Percentiles rank a stretch among this genome's conserved stretches.
Evolutionary conservation across 2,888 invertebrate species (phyloP).

Genomic region (Drosophila acutilabella): DNA sequence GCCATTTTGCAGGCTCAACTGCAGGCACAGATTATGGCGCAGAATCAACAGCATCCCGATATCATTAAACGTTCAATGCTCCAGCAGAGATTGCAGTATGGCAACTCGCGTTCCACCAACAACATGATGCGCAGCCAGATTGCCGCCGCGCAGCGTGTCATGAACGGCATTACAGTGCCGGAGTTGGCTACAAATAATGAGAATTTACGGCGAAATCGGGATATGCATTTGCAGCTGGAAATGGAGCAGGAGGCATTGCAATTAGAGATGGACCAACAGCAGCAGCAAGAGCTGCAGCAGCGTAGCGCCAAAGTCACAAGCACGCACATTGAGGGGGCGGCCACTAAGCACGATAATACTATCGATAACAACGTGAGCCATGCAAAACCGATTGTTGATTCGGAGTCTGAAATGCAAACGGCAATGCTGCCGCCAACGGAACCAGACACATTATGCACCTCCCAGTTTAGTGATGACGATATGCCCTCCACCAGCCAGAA

Average conservation of each 20-base stretch:
- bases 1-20: neutral
- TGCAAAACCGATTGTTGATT: conserved; percentile 9
- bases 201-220: neutral
- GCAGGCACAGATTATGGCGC: neutral
- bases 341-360: neutral
- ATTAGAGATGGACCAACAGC: conserved; percentile 11
- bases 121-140: conserved; percentile 55
- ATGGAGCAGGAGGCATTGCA: too few species aligned
- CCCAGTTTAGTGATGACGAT: conserved; percentile 22
- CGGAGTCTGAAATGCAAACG: conserved; percentile 43
- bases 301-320: neutral
- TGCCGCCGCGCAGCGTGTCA: conserved; percentile 27
- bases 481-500: conserved; percentile 43
- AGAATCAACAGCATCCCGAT: conserved; percentile 25
- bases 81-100: conserved; percentile 59
- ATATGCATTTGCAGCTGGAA: neutral
- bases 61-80: conserved; percentile 49
- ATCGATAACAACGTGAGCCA: neutral
- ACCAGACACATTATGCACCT: neutral
- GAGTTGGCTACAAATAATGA: conserved; percentile 2
- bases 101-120: conserved; percentile 62
- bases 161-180: conserved; percentile 13
- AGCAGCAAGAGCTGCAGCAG: neutral
- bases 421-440: conserved; percentile 25
- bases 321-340: neutral